Percentiles rank a stretch among this genome's conserved stretches.
These are phyloP conservation scores for Drosophila emarginata DNA, from an alignment of 2,888 invertebrate genomes.

Conservation along the genomic window DNA sequence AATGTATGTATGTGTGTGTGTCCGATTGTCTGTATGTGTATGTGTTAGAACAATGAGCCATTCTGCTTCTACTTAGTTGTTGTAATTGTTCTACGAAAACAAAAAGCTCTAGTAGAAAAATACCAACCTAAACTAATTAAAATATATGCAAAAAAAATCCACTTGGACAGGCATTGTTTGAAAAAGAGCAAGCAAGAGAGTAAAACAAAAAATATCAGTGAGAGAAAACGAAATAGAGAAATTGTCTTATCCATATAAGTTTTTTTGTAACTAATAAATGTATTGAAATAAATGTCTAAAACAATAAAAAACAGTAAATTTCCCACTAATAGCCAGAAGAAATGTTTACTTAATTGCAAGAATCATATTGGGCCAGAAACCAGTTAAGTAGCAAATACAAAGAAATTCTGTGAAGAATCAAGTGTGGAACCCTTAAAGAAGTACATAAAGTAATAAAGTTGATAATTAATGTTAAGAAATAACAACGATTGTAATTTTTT, in stretches of 20 bases:
- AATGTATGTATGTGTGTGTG: slow-evolving; percentile 4
- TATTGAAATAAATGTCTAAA: too few species aligned
- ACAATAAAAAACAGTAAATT: neutral
- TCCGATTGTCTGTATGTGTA: neutral
- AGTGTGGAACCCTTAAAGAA: too few species aligned
- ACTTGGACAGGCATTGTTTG: slow-evolving; percentile 34
- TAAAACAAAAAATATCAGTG: neutral
- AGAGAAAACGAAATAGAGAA: neutral
- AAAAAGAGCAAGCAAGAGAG: neutral
- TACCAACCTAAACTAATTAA: slow-evolving; percentile 18
- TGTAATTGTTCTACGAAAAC: slow-evolving; percentile 15
- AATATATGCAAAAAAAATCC: slow-evolving; percentile 42
- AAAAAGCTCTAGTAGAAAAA: slow-evolving; percentile 18
- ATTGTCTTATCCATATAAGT: neutral
- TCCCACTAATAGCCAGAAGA: too few species aligned
- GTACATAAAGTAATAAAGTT: too few species aligned
- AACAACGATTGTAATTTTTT: too few species aligned
- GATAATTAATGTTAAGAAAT: too few species aligned
- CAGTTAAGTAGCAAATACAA: too few species aligned
- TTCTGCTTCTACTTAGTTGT: slow-evolving; percentile 20
- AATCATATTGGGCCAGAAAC: too few species aligned
- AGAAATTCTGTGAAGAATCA: too few species aligned
- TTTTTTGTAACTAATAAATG: slow-evolving; percentile 1
- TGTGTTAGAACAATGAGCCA: slow-evolving; percentile 17
- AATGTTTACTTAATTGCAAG: too few species aligned